Percentiles rank a stretch among this genome's conserved stretches.
phyloP scores from a whole-genome alignment of 2,888 invertebrate genomes.

The Drosophila glabriapex region DNA sequence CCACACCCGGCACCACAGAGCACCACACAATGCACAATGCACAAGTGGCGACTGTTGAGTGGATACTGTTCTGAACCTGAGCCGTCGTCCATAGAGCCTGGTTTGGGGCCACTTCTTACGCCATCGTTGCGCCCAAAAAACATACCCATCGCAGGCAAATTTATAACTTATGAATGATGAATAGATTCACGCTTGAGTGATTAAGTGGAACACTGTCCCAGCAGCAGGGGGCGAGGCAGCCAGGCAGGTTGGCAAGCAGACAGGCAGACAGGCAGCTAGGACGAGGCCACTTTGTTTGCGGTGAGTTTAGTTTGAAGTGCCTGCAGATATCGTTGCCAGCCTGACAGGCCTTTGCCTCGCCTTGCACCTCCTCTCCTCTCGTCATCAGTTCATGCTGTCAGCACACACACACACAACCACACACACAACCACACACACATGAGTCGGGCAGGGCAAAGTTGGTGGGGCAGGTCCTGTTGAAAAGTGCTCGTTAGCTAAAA shows the following conservation, averaged over 20 bases:
- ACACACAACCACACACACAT: conserved; percentile 12
- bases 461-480: conserved; percentile 64
- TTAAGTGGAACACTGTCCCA: conserved; percentile 76
- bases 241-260: conserved; percentile 10
- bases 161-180: conserved; percentile 82
- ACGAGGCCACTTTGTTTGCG: conserved; percentile 81
- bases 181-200: conserved; percentile 83
- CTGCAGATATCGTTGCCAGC: conserved; percentile 71
- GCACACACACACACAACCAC: conserved; percentile 15
- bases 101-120: conserved; percentile 64
- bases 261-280: conserved; percentile 43
- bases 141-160: conserved; percentile 73
- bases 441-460: conserved; percentile 2
- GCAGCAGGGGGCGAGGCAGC: background rate
- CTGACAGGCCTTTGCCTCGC: conserved; percentile 29
- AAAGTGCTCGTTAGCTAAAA: conserved; percentile 79
- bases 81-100: conserved; percentile 17
- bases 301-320: conserved; percentile 81
- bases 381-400: conserved; percentile 13
- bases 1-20: conserved; percentile 12
- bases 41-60: conserved; percentile 51
- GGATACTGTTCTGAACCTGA: conserved; percentile 33
- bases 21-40: conserved; percentile 53
- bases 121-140: conserved; percentile 65
- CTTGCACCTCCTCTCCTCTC: background rate